phyloP scores from a whole-genome alignment of 2,888 invertebrate species.

The Brenthis daphne region DNA sequence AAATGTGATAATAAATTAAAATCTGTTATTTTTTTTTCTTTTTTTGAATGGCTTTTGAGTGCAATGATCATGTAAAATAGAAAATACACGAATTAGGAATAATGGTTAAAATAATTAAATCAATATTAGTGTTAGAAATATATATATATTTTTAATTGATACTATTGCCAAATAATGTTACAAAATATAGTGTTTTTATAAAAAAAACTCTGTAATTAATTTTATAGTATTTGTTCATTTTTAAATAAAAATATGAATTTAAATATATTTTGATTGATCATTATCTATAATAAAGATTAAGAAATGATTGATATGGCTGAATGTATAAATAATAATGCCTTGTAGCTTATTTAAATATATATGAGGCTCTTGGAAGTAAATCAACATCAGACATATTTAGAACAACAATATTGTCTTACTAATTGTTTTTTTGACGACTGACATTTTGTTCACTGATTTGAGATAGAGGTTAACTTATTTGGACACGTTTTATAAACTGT shows the following conservation, averaged over 20 bases:
- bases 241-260: background rate
- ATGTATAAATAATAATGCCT: background rate
- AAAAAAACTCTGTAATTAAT: too few relatives aligned
- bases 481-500: background rate
- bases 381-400: background rate
- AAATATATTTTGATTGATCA: background rate
- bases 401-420: slow-evolving; percentile 1
- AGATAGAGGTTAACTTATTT: slow-evolving; percentile 3
- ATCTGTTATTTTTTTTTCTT: too few relatives aligned
- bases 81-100: too few relatives aligned
- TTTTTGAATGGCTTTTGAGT: too few relatives aligned
- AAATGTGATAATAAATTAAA: too few relatives aligned
- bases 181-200: too few relatives aligned
- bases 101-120: too few relatives aligned
- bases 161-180: too few relatives aligned
- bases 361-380: background rate
- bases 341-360: background rate
- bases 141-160: too few relatives aligned
- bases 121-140: too few relatives aligned
- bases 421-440: background rate
- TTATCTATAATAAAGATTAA: background rate
- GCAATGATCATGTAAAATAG: too few relatives aligned
- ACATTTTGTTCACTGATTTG: slow-evolving; percentile 3
- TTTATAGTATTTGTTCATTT: background rate
- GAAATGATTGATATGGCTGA: slow-evolving; percentile 5